Evolutionary conservation across 2,797 vertebrate genomes (phyloP).

Genomic region (Crenuchus spilurus): DNA sequence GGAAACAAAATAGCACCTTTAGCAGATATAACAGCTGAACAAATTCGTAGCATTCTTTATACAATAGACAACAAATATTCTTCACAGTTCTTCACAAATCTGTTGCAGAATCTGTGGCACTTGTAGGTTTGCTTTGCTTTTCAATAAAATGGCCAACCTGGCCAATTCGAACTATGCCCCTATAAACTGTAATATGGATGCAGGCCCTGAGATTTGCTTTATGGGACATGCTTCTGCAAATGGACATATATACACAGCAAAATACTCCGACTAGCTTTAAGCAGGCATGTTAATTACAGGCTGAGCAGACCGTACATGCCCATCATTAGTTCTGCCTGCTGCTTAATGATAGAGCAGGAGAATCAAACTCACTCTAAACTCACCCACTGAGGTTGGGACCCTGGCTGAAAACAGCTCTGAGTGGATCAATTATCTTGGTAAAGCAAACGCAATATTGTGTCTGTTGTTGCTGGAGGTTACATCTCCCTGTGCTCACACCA

Average conservation of each 20-base stretch:
- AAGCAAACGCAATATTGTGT: not conserved
- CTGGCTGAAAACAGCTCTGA: not conserved
- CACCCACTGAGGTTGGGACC: not conserved
- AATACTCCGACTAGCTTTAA: not conserved
- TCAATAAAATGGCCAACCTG: too few species aligned
- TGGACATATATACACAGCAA: not conserved
- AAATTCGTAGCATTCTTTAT: too few species aligned
- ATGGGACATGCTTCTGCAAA: not conserved
- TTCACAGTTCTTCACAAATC: too few species aligned
- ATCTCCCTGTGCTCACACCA: not conserved
- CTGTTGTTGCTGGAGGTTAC: not conserved
- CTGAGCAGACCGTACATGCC: not conserved
- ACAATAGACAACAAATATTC: too few species aligned
- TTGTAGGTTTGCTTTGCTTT: too few species aligned
- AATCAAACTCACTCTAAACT: slow-evolving; percentile 8
- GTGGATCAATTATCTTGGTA: slow-evolving; percentile 1
- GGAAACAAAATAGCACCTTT: too few species aligned
- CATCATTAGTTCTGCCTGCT: not conserved
- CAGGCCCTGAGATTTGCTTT: not conserved
- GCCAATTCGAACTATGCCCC: too few species aligned
- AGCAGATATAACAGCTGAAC: too few species aligned
- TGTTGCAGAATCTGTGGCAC: too few species aligned
- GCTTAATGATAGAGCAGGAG: slow-evolving; percentile 1
- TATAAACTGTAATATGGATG: not conserved
- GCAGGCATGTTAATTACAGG: not conserved